Conservation (phyloP, 1,140 invertebrate species). For the Drosophila arawakana region DNA sequence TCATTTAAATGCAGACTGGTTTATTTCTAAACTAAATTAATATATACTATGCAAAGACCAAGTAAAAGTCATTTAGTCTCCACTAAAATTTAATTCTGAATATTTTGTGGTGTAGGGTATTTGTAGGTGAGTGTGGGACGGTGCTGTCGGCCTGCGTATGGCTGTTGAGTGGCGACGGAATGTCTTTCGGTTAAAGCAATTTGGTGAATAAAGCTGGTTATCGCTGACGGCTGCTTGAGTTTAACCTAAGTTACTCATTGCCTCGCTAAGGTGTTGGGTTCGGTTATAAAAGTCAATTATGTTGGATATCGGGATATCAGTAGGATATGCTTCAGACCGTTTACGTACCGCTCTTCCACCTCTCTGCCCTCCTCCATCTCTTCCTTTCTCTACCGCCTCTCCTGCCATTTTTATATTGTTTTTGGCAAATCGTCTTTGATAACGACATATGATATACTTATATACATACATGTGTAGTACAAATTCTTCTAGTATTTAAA, state of each 20-base stretch:
- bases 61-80: too few species aligned
- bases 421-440: slow-evolving; percentile 3
- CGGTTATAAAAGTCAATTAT: slow-evolving; percentile 52
- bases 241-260: slow-evolving; percentile 45
- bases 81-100: too few species aligned
- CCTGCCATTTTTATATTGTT: slow-evolving; percentile 13
- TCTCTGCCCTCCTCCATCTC: neutral
- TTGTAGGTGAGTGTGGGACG: slow-evolving; percentile 6
- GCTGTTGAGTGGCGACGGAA: slow-evolving; percentile 54
- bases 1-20: too few species aligned
- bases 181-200: slow-evolving; percentile 62
- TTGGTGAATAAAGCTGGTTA: slow-evolving; percentile 56
- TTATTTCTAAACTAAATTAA: too few species aligned
- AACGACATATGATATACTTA: slow-evolving; percentile 8
- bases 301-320: slow-evolving; percentile 34
- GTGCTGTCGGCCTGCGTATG: slow-evolving; percentile 10
- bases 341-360: slow-evolving; percentile 1
- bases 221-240: slow-evolving; percentile 60
- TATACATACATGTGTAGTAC: neutral
- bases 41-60: too few species aligned
- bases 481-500: neutral
- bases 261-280: slow-evolving; percentile 48
- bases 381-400: neutral
- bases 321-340: slow-evolving; percentile 29
- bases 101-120: slow-evolving; percentile 2